phyloP scores from a whole-genome alignment of 2,113 vertebrate genomes.

The Lathamus discolor region DNA sequence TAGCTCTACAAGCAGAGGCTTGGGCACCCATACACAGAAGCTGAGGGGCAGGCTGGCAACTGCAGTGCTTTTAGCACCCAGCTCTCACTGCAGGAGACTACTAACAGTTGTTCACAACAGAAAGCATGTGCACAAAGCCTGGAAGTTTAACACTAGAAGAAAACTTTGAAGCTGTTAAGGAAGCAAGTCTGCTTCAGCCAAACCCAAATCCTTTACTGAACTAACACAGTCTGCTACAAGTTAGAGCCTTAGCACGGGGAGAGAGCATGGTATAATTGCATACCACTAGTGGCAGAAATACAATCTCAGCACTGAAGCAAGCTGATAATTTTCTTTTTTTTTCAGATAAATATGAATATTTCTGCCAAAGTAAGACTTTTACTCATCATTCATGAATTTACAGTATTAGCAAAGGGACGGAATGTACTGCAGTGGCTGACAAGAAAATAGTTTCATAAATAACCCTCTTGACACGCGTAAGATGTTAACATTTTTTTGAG shows the following conservation, averaged over 20 bases:
- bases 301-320: background rate
- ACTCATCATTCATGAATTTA: slow-evolving; percentile 70
- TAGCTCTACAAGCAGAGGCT: background rate
- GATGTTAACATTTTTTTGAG: slow-evolving; percentile 65
- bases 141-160: background rate
- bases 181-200: background rate
- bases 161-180: background rate
- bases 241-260: background rate
- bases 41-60: background rate
- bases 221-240: background rate
- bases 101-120: background rate
- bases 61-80: background rate
- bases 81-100: background rate
- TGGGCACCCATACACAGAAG: background rate
- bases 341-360: slow-evolving; percentile 51
- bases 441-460: slow-evolving; percentile 74
- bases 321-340: slow-evolving; percentile 39
- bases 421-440: slow-evolving; percentile 73
- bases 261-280: background rate
- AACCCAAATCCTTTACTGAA: background rate
- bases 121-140: background rate
- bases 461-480: slow-evolving; percentile 66
- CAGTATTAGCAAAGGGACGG: slow-evolving; percentile 69
- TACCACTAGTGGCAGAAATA: background rate
- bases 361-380: slow-evolving; percentile 65